A percentile compares a stretch with the other conserved stretches of the same genome.
Conservation (phyloP, 2,888 invertebrate species). For the Tinea semifulvella region DNA sequence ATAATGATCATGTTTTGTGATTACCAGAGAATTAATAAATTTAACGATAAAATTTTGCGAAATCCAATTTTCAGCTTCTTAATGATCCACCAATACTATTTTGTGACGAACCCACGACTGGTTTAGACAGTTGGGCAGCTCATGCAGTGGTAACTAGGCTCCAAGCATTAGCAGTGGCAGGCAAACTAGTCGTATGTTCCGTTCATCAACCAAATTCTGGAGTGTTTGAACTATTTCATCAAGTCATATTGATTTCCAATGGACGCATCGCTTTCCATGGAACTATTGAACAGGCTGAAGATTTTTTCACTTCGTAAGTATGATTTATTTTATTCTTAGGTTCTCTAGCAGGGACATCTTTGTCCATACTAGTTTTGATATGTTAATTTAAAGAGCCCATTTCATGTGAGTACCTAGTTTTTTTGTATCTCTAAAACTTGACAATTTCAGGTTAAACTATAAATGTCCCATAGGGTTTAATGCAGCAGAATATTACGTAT, state of each 20-base stretch:
- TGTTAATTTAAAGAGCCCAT: neutral
- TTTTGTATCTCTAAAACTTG: neutral
- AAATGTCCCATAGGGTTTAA: slow-evolving; percentile 81
- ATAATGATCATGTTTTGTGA: too few species aligned
- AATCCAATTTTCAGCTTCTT: slow-evolving; percentile 72
- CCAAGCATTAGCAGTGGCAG: slow-evolving; percentile 69
- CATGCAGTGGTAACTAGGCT: slow-evolving; percentile 79
- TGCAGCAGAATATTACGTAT: slow-evolving; percentile 86
- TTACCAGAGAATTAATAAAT: too few species aligned
- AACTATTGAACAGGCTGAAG: slow-evolving; percentile 71
- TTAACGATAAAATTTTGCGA: too few species aligned
- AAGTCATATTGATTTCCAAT: slow-evolving; percentile 78
- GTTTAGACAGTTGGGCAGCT: slow-evolving; percentile 90
- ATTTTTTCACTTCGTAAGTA: slow-evolving; percentile 75
- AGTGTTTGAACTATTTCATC: slow-evolving; percentile 83
- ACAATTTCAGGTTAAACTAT: slow-evolving; percentile 63
- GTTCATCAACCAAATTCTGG: slow-evolving; percentile 94
- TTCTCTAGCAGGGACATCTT: too few species aligned
- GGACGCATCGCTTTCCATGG: slow-evolving; percentile 85
- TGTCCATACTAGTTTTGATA: too few species aligned
- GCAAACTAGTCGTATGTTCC: slow-evolving; percentile 85
- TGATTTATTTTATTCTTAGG: slow-evolving; percentile 16
- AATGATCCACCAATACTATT: slow-evolving; percentile 90
- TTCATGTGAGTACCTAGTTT: neutral
- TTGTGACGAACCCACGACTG: slow-evolving; percentile 94